Evolutionary conservation across 2,888 invertebrate genomes (phyloP).

Genomic region (Zelleria hepariella): DNA sequence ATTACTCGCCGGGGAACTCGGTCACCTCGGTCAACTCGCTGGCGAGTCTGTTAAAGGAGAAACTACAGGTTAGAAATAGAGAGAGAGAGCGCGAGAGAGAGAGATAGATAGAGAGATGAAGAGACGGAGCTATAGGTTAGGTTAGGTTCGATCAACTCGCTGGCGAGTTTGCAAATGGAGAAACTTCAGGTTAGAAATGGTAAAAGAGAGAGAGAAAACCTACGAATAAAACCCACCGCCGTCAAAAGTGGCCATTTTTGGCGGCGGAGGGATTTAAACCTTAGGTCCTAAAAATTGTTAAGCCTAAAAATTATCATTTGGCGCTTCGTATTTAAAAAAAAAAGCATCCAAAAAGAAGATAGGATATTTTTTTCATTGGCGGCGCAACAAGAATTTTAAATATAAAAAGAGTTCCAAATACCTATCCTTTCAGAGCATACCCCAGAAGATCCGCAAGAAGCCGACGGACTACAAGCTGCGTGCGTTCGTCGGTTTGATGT

Average conservation of each 20-base stretch:
- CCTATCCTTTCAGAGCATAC: conserved; percentile 74
- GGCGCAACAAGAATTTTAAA: too few species aligned
- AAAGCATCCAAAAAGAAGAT: too few species aligned
- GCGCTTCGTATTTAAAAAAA: too few species aligned
- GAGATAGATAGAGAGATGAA: too few species aligned
- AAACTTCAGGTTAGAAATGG: conserved; percentile 77
- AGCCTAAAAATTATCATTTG: too few species aligned
- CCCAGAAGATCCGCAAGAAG: conserved; percentile 79
- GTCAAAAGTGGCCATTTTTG: too few species aligned
- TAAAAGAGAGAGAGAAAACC: neutral
- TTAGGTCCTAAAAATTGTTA: too few species aligned
- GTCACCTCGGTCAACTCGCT: conserved; percentile 89
- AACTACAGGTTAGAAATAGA: conserved; percentile 76
- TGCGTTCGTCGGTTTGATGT: conserved; percentile 85
- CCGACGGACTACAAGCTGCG: conserved; percentile 85
- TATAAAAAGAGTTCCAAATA: neutral
- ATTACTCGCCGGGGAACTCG: conserved; percentile 81
- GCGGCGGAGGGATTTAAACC: too few species aligned
- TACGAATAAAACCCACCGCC: neutral
- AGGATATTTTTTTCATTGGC: too few species aligned
- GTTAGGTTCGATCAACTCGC: conserved; percentile 86
- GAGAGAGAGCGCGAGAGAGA: too few species aligned
- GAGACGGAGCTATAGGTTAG: too few species aligned
- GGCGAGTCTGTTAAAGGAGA: conserved; percentile 85
- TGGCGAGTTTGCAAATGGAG: conserved; percentile 85